A percentile compares a stretch with the other conserved stretches of the same genome.
Conservation (phyloP, 2,888 invertebrate genomes). For the Melinopterus prodromus region DNA sequence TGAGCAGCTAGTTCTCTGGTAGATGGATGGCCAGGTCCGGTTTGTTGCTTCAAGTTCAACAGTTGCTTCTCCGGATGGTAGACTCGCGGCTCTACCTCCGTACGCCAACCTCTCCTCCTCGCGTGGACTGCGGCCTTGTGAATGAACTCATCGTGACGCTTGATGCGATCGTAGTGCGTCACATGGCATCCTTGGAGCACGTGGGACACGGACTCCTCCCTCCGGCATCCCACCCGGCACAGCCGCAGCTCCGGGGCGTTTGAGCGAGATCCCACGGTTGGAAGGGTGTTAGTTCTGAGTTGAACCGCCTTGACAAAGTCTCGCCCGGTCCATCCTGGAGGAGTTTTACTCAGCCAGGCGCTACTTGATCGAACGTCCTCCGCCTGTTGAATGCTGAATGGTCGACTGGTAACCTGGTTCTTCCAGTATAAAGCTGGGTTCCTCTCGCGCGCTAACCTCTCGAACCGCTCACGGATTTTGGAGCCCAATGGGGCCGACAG, state of each 20-base stretch:
- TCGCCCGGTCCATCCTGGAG: constrained; percentile 34
- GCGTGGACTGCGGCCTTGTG: too few species aligned
- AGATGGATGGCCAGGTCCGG: too few species aligned
- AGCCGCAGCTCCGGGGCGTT: neutral
- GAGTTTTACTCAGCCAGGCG: too few species aligned
- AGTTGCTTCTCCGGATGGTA: neutral
- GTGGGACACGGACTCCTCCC: too few species aligned
- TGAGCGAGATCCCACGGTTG: neutral
- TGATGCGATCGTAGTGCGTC: too few species aligned
- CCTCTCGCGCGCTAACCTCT: too few species aligned
- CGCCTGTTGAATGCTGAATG: constrained; percentile 8
- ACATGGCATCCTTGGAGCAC: too few species aligned
- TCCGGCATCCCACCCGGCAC: too few species aligned
- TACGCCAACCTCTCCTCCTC: constrained; percentile 22
- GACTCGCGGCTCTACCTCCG: constrained; percentile 27
- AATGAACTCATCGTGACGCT: too few species aligned
- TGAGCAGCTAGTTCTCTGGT: too few species aligned
- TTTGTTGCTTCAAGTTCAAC: constrained; percentile 20
- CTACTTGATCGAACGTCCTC: constrained; percentile 36
- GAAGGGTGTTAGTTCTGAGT: constrained; percentile 33
- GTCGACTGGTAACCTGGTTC: constrained; percentile 18
- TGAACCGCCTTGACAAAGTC: constrained; percentile 38
- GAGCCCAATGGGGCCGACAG: too few species aligned
- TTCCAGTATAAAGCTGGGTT: constrained; percentile 6
- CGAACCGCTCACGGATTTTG: too few species aligned